phyloP scores from a whole-genome alignment of 2,888 invertebrate genomes.

The Hirtodrosophila confusa region DNA sequence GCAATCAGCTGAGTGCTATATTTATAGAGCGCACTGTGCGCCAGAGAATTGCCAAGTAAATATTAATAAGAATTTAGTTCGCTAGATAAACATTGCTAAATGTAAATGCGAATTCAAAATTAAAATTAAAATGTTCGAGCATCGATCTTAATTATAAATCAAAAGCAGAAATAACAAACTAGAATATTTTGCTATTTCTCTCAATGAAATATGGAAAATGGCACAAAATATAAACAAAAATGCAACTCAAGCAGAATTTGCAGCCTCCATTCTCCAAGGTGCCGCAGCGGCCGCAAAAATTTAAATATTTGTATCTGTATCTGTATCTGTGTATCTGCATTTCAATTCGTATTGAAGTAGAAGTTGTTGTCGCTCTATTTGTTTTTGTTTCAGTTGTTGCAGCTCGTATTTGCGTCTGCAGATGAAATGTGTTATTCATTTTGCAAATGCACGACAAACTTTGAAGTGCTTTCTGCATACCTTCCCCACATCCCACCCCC shows the following conservation, averaged over 20 bases:
- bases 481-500: background rate
- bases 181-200: too few species aligned
- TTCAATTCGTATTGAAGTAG: background rate
- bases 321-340: conserved; percentile 5
- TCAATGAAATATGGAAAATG: conserved; percentile 12
- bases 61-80: conserved; percentile 26
- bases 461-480: conserved; percentile 15
- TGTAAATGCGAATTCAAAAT: conserved; percentile 10
- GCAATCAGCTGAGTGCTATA: background rate
- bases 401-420: conserved; percentile 1
- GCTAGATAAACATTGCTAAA: conserved; percentile 36
- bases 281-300: conserved; percentile 3
- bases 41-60: conserved; percentile 19
- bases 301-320: background rate
- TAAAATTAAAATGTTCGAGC: conserved; percentile 2
- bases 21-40: conserved; percentile 24
- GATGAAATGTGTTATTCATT: conserved; percentile 46
- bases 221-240: background rate
- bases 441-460: conserved; percentile 40
- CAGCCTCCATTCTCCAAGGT: background rate
- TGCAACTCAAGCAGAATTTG: background rate
- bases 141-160: too few species aligned
- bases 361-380: background rate
- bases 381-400: conserved; percentile 6
- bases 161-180: too few species aligned